Evolutionary conservation across 2,888 invertebrate genomes (phyloP), one percentile per base, ranked within the genome.

Genomic region (Acanthopleura granulata): DNA sequence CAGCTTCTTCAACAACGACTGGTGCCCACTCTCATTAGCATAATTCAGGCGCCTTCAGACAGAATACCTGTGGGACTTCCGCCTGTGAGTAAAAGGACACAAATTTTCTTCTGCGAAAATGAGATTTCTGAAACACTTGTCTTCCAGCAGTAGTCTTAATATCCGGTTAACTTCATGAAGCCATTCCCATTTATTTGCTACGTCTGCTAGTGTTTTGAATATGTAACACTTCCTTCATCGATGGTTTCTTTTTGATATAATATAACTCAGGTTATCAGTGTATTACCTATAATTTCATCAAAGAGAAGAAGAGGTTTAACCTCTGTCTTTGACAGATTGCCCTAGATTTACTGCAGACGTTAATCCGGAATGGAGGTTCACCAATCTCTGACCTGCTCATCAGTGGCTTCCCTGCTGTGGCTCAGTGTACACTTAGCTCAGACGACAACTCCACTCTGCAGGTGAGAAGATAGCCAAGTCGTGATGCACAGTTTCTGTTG

Each of bases 361-460:
- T 94, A 66, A 93, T 94, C 0, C 92, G 93, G 74, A 92, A 92
- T 82, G 93, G 93, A n/a, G 92, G 92, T 9, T 88, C 91, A 0
- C 94, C 94, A 0, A 82, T 94, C 14, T 93, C 93, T 50, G 92
- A 91, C 49, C 88, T 90, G 6, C 86, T 94, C 75, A 91, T 94
- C n/a, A 92, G 91, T 66, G 94, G 93, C 0, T 94, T 94, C 87
- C 94, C 94, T 4, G 93, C 93, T 0, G 93, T 93, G 71, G 92
- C 94, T 25, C 92, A 93, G 77, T 93, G 94, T 83, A 92, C 93
- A 1, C 88, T 94, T 1, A 83, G 84, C 70, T 93, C 94, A 0
- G 94, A 94, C 79, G 94, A 94, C 83, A 93, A 93, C 81, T 91
- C 92, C 0, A 92, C 93, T 0, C 91, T 94, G 89, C 93, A 93